phyloP scores from a whole-genome alignment of 1,140 invertebrate species.

The Thaumetopoea pityocampa region DNA sequence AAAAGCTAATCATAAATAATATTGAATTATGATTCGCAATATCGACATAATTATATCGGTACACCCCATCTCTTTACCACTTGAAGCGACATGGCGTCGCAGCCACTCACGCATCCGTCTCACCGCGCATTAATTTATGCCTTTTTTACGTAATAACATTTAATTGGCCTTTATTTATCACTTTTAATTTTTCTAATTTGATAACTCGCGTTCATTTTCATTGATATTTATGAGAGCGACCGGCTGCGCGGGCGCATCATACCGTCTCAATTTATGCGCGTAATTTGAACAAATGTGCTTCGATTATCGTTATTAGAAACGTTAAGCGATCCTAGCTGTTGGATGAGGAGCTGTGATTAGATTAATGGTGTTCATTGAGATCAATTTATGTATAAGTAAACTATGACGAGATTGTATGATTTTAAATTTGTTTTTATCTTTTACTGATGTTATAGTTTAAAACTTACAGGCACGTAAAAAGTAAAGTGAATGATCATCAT shows the following conservation, averaged over 20 bases:
- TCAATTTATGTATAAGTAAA: too few relatives aligned
- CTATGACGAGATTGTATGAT: too few relatives aligned
- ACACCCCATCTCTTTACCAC: conserved; percentile 1
- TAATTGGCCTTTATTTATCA: conserved; percentile 74
- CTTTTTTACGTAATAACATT: conserved; percentile 74
- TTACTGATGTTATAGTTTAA: too few relatives aligned
- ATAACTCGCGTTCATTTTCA: conserved; percentile 56
- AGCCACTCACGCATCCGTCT: conserved; percentile 39
- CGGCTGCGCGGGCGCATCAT: conserved; percentile 28
- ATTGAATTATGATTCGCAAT: too few relatives aligned
- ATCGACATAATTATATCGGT: too few relatives aligned
- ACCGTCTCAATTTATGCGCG: conserved; percentile 59
- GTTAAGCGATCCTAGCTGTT: not conserved
- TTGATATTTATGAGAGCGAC: conserved; percentile 60
- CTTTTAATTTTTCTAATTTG: conserved; percentile 75
- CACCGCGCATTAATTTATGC: conserved; percentile 72
- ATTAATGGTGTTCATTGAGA: conserved; percentile 13
- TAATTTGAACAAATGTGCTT: conserved; percentile 63
- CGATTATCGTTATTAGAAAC: conserved; percentile 31
- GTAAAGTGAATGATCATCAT: too few relatives aligned
- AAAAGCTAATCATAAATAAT: too few relatives aligned
- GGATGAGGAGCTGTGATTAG: conserved; percentile 5
- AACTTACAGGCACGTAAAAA: too few relatives aligned
- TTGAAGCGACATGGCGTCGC: conserved; percentile 2
- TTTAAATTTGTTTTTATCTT: too few relatives aligned